Evolutionary conservation across 2,797 vertebrate genomes (phyloP), one percentile per base, ranked within the genome.

Genomic region (Anabas testudineus): DNA sequence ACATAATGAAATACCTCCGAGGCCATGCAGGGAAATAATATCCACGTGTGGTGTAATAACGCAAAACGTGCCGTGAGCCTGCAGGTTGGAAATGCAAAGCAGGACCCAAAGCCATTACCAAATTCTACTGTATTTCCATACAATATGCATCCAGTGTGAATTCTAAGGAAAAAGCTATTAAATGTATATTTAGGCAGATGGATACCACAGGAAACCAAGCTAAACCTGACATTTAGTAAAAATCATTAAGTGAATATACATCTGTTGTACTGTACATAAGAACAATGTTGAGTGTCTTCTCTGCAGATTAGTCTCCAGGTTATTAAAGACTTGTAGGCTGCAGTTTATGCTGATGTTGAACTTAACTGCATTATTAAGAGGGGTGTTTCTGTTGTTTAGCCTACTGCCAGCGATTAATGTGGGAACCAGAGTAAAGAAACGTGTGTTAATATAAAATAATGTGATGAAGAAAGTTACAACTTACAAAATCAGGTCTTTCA

Each of bases 1-100:
- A 60, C 46, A 61, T 76, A 76, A 84, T 84, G 74, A 80, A 85
- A 82, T 8, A n/a, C 39, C 72, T 78, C 46, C 0, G 36, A 84
- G 68, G 66, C 32, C 3, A 2, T 7, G 49, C 28, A 7, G 59
- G 16, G 52, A 78, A 67, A 68, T 61, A 45, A 80, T 30, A 74
- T 52, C 64, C 69, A 30, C 21, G 39, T 15, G 34, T 64, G 78
- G 74, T 32, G 76, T 58, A 77, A 80, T 75, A 45, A 81, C 58
- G 51, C 1, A 58, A 71, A 81, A 54, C 3, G 26, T 59, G 63
- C 26, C 39, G 30, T 10, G n/a, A 0, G 45, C 68, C 81, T 10
- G 61, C 56, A 57, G 77, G 73, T 37, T 7, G 45, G 56, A 52
- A 74, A 69, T 3, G 15, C 24, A 56, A 69, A 75, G 30, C 48